Conservation (phyloP, 2,888 invertebrate species). For the Hedychridium roseum region DNA sequence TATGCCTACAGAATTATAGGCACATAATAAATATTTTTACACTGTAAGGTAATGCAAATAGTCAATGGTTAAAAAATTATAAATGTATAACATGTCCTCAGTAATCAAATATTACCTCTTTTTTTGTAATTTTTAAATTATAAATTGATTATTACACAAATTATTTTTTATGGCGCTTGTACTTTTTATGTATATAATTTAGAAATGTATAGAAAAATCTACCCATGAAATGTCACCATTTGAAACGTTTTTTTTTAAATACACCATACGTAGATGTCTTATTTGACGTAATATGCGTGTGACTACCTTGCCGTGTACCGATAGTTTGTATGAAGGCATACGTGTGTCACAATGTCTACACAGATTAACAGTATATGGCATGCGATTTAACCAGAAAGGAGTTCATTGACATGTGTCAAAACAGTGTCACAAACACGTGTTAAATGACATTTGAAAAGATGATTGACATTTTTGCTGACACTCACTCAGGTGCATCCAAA, state of each 20-base stretch:
- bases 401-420: background rate
- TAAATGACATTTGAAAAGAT: constrained; percentile 10
- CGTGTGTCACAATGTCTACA: background rate
- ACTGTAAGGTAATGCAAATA: no score
- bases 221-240: background rate
- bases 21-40: no score
- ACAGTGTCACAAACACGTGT: background rate
- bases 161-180: no score
- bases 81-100: no score
- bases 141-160: no score
- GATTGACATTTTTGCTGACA: constrained; percentile 24
- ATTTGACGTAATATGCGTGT: background rate
- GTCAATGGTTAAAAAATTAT: no score
- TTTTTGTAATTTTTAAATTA: no score
- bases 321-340: background rate
- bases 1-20: no score
- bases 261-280: background rate
- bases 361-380: background rate
- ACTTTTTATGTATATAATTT: no score
- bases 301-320: no score
- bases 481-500: constrained; percentile 20
- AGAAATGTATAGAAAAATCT: no score
- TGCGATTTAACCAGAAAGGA: background rate
- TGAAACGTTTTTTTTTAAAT: background rate
- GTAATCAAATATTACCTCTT: no score